These are phyloP conservation scores for Scaptomyza caliginosa DNA, from an alignment of 2,888 invertebrate species.

Conservation along the genomic window DNA sequence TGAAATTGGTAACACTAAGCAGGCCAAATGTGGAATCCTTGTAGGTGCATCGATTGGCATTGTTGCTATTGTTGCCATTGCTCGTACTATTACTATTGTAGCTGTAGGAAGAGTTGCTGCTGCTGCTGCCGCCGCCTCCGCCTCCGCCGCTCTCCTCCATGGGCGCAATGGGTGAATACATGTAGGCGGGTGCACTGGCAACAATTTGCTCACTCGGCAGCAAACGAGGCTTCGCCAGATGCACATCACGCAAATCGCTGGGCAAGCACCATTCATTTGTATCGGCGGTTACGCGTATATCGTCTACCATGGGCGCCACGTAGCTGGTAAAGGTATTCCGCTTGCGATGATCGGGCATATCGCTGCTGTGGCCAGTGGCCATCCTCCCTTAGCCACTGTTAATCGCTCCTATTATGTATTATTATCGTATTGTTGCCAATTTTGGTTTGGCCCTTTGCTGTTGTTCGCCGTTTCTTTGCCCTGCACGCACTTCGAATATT, in stretches of 20 bases:
- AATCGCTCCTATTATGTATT: slow-evolving; percentile 10
- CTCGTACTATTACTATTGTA: slow-evolving; percentile 86
- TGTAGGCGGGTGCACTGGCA: slow-evolving; percentile 92
- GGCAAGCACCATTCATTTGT: slow-evolving; percentile 79
- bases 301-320: slow-evolving; percentile 78
- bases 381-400: slow-evolving; percentile 31
- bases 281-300: slow-evolving; percentile 59
- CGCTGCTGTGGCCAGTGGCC: slow-evolving; percentile 56
- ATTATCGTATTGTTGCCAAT: slow-evolving; percentile 1
- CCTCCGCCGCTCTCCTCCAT: slow-evolving; percentile 85
- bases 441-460: slow-evolving; percentile 8
- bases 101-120: slow-evolving; percentile 23
- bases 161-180: slow-evolving; percentile 88
- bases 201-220: slow-evolving; percentile 88
- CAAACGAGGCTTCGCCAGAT: slow-evolving; percentile 74
- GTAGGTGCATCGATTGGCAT: slow-evolving; percentile 18
- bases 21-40: slow-evolving; percentile 92
- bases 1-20: slow-evolving; percentile 96
- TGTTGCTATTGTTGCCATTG: slow-evolving; percentile 42
- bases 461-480: slow-evolving; percentile 4
- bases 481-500: slow-evolving; percentile 62
- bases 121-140: no score
- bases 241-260: slow-evolving; percentile 78
- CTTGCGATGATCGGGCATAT: slow-evolving; percentile 70
- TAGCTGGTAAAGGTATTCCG: slow-evolving; percentile 82